Percentiles rank a stretch among this genome's conserved stretches.
Evolutionary conservation across 2,113 vertebrate genomes (phyloP).

Genomic region (Narcine bancroftii): DNA sequence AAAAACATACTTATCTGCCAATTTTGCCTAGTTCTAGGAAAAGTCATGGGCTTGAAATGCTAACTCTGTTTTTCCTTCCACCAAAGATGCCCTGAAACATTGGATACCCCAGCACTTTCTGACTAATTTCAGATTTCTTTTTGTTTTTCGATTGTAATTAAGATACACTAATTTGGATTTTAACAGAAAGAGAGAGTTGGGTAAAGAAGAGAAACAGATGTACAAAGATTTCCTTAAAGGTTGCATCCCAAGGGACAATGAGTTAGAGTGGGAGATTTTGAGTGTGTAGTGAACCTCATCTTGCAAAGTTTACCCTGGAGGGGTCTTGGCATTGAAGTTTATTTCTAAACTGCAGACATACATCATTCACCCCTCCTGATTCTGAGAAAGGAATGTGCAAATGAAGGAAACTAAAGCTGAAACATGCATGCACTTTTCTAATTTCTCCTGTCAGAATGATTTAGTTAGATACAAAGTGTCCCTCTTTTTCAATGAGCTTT

Average conservation of each 20-base stretch:
- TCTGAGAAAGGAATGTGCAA: conserved; percentile 1
- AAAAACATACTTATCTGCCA: too few relatives aligned
- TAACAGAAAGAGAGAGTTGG: background rate
- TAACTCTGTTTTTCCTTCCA: too few relatives aligned
- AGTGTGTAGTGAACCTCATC: background rate
- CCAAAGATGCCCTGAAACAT: too few relatives aligned
- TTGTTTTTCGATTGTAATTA: too few relatives aligned
- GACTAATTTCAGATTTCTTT: too few relatives aligned
- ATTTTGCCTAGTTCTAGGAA: too few relatives aligned
- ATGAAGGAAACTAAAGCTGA: background rate
- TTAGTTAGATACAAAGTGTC: background rate
- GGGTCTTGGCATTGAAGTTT: background rate
- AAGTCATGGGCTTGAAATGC: too few relatives aligned
- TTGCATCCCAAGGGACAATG: background rate
- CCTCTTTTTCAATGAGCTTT: background rate
- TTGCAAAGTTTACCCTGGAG: background rate
- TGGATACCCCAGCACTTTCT: too few relatives aligned
- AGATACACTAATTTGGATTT: background rate
- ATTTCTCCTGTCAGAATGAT: background rate
- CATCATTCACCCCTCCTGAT: background rate
- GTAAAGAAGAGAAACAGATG: background rate
- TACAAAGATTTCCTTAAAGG: background rate
- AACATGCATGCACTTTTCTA: background rate
- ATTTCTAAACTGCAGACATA: background rate
- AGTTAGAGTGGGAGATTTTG: background rate